phyloP scores from a whole-genome alignment of 2,797 vertebrate species.

The Lagocephalus sceleratus region DNA sequence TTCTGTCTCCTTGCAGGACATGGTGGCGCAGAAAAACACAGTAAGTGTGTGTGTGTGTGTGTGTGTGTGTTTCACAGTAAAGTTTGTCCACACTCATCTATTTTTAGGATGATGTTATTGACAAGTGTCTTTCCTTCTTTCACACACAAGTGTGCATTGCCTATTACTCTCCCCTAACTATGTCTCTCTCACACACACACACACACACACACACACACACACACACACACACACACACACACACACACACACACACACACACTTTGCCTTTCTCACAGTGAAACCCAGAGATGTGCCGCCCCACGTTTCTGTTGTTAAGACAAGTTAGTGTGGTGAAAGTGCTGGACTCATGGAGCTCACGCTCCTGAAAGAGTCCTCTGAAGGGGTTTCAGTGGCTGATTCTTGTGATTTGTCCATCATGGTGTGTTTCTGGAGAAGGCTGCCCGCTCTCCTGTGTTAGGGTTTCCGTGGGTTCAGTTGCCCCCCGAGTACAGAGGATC shows the following conservation, averaged over 20 bases:
- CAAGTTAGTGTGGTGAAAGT: too few species aligned
- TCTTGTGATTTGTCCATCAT: slow-evolving; percentile 52
- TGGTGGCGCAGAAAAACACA: slow-evolving; percentile 93
- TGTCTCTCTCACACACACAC: slow-evolving; percentile 8
- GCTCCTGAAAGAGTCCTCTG: slow-evolving; percentile 13
- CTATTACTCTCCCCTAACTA: neutral
- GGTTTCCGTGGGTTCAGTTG: slow-evolving; percentile 82
- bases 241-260: neutral
- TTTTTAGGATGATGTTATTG: slow-evolving; percentile 41
- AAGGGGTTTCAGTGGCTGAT: slow-evolving; percentile 36
- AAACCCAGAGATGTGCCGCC: too few species aligned
- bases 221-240: neutral
- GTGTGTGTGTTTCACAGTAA: slow-evolving; percentile 11
- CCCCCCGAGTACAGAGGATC: slow-evolving; percentile 83
- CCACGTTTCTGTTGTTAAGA: too few species aligned
- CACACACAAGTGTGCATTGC: slow-evolving; percentile 1
- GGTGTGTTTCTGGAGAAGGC: slow-evolving; percentile 74
- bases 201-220: neutral
- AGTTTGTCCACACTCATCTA: slow-evolving; percentile 8
- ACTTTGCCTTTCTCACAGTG: too few species aligned
- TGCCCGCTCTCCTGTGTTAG: slow-evolving; percentile 62
- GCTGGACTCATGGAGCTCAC: neutral
- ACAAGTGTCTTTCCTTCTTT: slow-evolving; percentile 13
- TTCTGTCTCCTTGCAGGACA: slow-evolving; percentile 77
- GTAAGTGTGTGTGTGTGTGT: slow-evolving; percentile 79